Evolutionary conservation across 2,888 invertebrate genomes (phyloP), one percentile per base, ranked within the genome.

Genomic region (Nymphalis polychloros): DNA sequence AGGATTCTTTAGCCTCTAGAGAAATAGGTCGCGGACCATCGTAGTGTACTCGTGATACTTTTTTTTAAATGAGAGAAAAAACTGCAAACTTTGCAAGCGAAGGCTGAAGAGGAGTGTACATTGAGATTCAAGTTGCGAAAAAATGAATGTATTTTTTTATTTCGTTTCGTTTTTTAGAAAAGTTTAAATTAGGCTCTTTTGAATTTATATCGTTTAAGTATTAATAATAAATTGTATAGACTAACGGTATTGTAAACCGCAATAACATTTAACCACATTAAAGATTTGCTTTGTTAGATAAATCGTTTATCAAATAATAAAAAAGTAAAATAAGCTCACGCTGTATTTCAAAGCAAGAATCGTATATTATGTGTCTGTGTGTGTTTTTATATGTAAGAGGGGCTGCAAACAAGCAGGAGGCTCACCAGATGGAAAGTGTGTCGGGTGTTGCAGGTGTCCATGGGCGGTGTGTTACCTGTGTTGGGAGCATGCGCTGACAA

Each of bases 1-100:
- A 68, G 63, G 68, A 66, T 72, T 72, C 72, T 72, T 68, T 67
- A 67, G 50, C 64, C 65, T 47, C 59, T 68, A 60, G 70, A 67
- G 60, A 66, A 67, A 68, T 67, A 64, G 68, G 59, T 72, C 72
- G 62, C 68, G 68, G 66, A 64, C 62, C 64, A 59, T 46, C 63
- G 68, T 35, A 59, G 62, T 63, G 63, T 61, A 62, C 68, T 67
- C 62, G 47, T 55, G 57, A 67, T 75, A 76, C 55, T 50, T 50
- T 63, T 62, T 66, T 62, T 69, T 66, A 41, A 47, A 59, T 31
- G 41, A 64, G 65, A 55, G 62, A 50, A 46, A 65, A 64, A 68
- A 60, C 47, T 57, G 52, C 71, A 53, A 52, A 64, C 64, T 68
- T 65, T 68, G 62, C 64, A 63, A 68, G 64, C 64, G 64, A 46